phyloP scores from a whole-genome alignment of 2,888 invertebrate genomes.

The Syritta pipiens region DNA sequence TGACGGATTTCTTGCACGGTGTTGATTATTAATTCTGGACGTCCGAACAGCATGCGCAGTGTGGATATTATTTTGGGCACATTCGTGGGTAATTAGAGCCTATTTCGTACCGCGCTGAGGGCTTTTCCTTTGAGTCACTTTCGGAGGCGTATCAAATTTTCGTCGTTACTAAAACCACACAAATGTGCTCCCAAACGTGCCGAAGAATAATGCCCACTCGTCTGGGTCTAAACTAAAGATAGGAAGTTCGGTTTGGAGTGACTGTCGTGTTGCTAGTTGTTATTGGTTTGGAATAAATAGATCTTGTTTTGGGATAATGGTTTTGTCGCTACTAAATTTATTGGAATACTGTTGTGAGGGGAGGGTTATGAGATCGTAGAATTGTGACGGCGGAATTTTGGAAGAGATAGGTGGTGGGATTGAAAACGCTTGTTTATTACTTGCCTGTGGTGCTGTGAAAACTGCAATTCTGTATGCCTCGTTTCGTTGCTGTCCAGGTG shows the following conservation, averaged over 20 bases:
- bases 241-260: background rate
- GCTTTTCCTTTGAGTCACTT: conserved; percentile 38
- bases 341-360: background rate
- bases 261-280: background rate
- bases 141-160: conserved; percentile 44
- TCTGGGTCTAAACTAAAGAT: background rate
- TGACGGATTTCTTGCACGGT: background rate
- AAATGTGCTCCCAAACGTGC: conserved; percentile 7
- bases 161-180: conserved; percentile 52
- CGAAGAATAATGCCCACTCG: background rate
- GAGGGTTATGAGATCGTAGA: background rate
- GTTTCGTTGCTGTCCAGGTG: background rate
- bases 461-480: too few relatives aligned
- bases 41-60: conserved; percentile 6
- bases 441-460: background rate
- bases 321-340: background rate
- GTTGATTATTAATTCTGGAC: conserved; percentile 3
- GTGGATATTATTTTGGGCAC: background rate
- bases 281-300: background rate
- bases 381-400: background rate
- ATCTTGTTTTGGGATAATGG: background rate
- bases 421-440: background rate
- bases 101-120: background rate
- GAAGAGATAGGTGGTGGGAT: background rate
- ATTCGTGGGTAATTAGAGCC: background rate